phyloP scores from a whole-genome alignment of 1,140 invertebrate genomes.

The Scylla paramamosain region DNA sequence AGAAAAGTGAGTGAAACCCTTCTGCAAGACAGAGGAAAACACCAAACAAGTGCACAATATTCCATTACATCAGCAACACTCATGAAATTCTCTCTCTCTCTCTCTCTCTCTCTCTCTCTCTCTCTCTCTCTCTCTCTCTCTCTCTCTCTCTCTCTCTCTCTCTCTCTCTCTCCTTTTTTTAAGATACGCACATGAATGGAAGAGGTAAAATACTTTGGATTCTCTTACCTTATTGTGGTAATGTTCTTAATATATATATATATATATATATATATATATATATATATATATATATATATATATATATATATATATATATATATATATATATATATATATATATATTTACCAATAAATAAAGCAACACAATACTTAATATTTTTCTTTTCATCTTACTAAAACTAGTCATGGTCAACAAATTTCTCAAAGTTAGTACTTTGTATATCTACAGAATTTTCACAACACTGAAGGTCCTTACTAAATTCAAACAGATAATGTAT shows the following conservation, averaged over 20 bases:
- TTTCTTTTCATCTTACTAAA: not conserved
- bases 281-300: slow-evolving; percentile 33
- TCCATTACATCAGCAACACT: too few species aligned
- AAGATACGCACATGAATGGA: too few species aligned
- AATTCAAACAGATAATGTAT: not conserved
- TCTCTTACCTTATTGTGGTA: too few species aligned
- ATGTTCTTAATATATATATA: not conserved
- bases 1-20: not conserved
- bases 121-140: too few species aligned
- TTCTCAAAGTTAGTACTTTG: not conserved
- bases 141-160: too few species aligned
- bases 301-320: slow-evolving; percentile 26
- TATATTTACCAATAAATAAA: not conserved
- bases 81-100: too few species aligned
- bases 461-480: not conserved
- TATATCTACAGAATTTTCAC: not conserved
- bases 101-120: too few species aligned
- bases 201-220: not conserved
- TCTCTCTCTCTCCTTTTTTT: too few species aligned
- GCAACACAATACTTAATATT: not conserved
- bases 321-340: slow-evolving; percentile 19
- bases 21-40: too few species aligned
- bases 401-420: not conserved
- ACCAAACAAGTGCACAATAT: too few species aligned
- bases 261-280: slow-evolving; percentile 28